phyloP scores from a whole-genome alignment of 2,888 invertebrate genomes.

The Incurvaria masculella region DNA sequence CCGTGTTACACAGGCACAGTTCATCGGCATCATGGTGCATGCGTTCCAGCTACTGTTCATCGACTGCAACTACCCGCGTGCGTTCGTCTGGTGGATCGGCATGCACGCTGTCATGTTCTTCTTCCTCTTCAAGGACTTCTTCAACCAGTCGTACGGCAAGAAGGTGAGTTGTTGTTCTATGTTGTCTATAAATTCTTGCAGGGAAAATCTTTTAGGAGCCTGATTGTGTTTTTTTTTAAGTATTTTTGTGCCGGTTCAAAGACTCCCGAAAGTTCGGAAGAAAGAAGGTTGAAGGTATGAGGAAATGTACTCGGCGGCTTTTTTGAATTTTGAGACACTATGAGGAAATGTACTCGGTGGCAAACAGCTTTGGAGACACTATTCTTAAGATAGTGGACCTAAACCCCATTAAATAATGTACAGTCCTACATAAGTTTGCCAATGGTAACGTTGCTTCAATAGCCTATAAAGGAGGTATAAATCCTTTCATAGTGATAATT shows the following conservation, averaged over 20 bases:
- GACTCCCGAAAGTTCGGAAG: too few species aligned
- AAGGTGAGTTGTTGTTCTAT: constrained; percentile 28
- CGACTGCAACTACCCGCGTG: constrained; percentile 89
- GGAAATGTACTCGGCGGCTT: too few species aligned
- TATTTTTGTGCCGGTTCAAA: not conserved
- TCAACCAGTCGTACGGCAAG: constrained; percentile 71
- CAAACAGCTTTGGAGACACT: too few species aligned
- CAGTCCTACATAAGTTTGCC: too few species aligned
- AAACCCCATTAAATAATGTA: too few species aligned
- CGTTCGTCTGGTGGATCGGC: constrained; percentile 96
- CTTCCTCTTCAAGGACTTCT: constrained; percentile 93
- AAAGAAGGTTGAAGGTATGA: too few species aligned
- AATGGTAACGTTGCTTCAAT: too few species aligned
- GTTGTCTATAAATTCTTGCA: not conserved
- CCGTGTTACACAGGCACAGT: constrained; percentile 86
- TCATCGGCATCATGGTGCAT: constrained; percentile 86
- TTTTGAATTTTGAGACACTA: too few species aligned
- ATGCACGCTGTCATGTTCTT: constrained; percentile 95
- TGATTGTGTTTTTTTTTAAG: not conserved
- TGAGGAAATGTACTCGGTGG: too few species aligned
- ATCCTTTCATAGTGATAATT: too few species aligned
- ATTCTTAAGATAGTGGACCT: too few species aligned
- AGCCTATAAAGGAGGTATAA: too few species aligned
- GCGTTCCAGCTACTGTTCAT: constrained; percentile 90
- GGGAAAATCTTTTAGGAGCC: not conserved